Conservation (phyloP, 2,113 vertebrate genomes). For the Platysteira castanea region DNA sequence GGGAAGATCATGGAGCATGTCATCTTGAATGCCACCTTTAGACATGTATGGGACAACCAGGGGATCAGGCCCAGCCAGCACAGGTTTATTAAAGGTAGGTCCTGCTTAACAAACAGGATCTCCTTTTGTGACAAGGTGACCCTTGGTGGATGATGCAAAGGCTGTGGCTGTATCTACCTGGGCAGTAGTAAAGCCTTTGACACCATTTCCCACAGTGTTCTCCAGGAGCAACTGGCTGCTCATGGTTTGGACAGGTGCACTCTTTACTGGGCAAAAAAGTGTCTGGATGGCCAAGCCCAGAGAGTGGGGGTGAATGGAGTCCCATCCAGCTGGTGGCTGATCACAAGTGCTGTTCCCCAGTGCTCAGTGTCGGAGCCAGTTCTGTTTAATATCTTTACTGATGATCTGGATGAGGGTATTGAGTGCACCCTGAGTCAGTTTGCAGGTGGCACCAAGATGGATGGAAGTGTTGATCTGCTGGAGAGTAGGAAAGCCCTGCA, state of each 20-base stretch:
- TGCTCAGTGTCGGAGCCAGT: accelerated
- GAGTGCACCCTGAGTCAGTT: background rate
- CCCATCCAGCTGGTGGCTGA: background rate
- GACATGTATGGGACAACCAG: background rate
- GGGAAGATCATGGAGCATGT: background rate
- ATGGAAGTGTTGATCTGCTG: background rate
- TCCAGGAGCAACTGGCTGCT: background rate
- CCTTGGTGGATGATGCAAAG: background rate
- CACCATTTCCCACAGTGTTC: background rate
- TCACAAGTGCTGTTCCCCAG: background rate
- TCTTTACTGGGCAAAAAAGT: background rate
- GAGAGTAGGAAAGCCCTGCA: background rate
- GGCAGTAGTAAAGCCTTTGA: background rate
- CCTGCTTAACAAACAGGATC: background rate
- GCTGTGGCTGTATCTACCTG: background rate
- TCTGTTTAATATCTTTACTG: background rate
- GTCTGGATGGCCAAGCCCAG: accelerated
- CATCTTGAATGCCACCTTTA: background rate
- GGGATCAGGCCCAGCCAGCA: background rate
- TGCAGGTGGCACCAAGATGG: background rate
- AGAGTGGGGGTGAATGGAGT: background rate
- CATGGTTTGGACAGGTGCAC: accelerated
- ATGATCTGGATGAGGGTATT: background rate
- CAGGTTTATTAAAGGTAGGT: background rate
- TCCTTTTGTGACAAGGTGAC: background rate